Evolutionary conservation across 2,888 invertebrate genomes (phyloP), one percentile per base, ranked within the genome.

Genomic region (Muscina levida): DNA sequence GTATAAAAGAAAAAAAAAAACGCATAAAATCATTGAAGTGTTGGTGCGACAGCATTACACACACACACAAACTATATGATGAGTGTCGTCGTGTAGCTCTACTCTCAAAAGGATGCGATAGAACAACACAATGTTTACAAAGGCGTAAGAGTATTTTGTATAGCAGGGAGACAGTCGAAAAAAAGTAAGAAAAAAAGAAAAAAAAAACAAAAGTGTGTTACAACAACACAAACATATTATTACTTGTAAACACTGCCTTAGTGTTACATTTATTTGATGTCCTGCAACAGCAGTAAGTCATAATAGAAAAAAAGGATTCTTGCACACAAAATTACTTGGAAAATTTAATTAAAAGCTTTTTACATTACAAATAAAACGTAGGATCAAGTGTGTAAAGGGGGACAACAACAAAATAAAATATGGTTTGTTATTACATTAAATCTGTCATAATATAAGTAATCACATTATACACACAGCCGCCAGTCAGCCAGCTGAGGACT

Each of bases 331-430:
- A 22, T 17, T 3, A 17, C 11, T 1, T 10, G 8, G 19, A 5
- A 51, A 51, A 51, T 51, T 51, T 19, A 51, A 19, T 51, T 51
- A 6, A 51, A 51, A 51, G 22, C 31, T 8, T 31, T 31, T 31
- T 5, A 8, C 31, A 31, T 31, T 31, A 5, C 3, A 31, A 31
- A 31, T n/a, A n/a, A n/a, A n/a, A n/a, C n/a, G n/a, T n/a, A n/a
- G n/a, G n/a, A n/a, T n/a, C n/a, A n/a, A n/a, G n/a, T n/a, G n/a
- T n/a, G n/a, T n/a, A n/a, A n/a, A n/a, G n/a, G n/a, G n/a, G 31
- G 31, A 31, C 8, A 31, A 31, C 3, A 3, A 31, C 3, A 31
- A 31, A 31, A 31, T 31, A n/a, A n/a, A n/a, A n/a, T n/a, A n/a
- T n/a, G n/a, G n/a, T n/a, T n/a, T 31, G 31, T 31, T 3, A 31